Percentiles rank a stretch among this genome's conserved stretches.
phyloP scores from a whole-genome alignment of 2,113 vertebrate species.

The Vimba vimba region DNA sequence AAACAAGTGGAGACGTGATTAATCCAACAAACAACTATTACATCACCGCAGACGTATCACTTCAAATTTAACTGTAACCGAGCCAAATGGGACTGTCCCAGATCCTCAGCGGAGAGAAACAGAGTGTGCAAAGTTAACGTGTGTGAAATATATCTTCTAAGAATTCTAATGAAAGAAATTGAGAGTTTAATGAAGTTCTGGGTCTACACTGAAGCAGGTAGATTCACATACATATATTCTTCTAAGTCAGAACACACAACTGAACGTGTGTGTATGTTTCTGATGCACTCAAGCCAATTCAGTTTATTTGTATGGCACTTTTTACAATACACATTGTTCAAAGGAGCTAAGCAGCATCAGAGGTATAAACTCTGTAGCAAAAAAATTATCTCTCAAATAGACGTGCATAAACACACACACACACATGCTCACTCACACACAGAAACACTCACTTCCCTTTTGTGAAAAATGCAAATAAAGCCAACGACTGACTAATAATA shows the following conservation, averaged over 20 bases:
- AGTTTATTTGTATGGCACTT: background rate
- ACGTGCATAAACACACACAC: slow-evolving; percentile 28
- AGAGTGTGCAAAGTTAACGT: background rate
- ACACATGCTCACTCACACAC: slow-evolving; percentile 14
- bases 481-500: slow-evolving; percentile 84
- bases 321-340: background rate
- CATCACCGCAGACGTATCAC: background rate
- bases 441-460: slow-evolving; percentile 76
- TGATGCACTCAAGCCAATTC: background rate
- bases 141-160: background rate
- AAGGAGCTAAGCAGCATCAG: background rate
- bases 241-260: background rate
- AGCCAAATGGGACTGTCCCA: slow-evolving; percentile 16
- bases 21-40: slow-evolving; percentile 32
- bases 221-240: background rate
- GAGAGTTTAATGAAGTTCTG: background rate
- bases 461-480: slow-evolving; percentile 80
- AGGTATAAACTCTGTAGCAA: background rate
- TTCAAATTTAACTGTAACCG: slow-evolving; percentile 13
- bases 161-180: background rate
- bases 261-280: background rate
- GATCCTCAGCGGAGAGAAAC: background rate
- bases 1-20: background rate
- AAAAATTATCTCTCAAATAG: slow-evolving; percentile 18
- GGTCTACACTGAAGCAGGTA: background rate